These are phyloP conservation scores for Clunio marinus DNA, from an alignment of 2,888 invertebrate genomes.

Conservation along the genomic window DNA sequence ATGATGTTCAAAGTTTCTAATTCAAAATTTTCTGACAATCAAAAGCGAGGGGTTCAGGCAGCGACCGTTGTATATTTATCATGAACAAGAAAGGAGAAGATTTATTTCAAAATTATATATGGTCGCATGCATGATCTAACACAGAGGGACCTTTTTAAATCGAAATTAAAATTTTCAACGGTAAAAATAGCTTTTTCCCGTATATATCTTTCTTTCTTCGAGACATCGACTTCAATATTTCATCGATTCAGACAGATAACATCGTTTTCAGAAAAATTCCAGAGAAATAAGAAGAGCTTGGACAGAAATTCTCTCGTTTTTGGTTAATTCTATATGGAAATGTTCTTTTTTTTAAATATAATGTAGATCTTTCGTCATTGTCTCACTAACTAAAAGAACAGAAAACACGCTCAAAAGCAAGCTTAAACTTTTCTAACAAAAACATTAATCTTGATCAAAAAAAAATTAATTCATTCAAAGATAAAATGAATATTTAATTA, in stretches of 20 bases:
- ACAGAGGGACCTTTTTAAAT: constrained; percentile 19
- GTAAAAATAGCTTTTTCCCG: constrained; percentile 16
- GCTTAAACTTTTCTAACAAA: too few species aligned
- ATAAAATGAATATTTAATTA: too few species aligned
- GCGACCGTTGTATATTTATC: neutral
- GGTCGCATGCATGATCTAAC: constrained; percentile 38
- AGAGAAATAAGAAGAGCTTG: neutral
- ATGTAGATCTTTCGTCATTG: constrained; percentile 3
- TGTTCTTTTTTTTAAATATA: neutral
- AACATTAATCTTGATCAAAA: too few species aligned
- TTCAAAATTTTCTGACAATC: neutral
- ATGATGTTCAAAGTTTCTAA: constrained; percentile 19
- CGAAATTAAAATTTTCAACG: constrained; percentile 22
- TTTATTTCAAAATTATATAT: constrained; percentile 38
- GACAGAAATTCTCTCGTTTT: neutral
- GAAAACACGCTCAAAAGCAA: neutral
- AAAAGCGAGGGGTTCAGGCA: neutral
- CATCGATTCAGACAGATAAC: constrained; percentile 4
- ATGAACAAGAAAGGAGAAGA: constrained; percentile 3
- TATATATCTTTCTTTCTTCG: neutral
- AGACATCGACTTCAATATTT: constrained; percentile 5
- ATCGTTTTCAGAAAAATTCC: neutral
- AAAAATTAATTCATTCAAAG: too few species aligned
- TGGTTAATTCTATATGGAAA: neutral
- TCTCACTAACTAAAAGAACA: neutral